Base-by-base conservation (phyloP, 35 echinoderm and acorn worm genomes). In the Strongylocentrotus purpuratus region DNA sequence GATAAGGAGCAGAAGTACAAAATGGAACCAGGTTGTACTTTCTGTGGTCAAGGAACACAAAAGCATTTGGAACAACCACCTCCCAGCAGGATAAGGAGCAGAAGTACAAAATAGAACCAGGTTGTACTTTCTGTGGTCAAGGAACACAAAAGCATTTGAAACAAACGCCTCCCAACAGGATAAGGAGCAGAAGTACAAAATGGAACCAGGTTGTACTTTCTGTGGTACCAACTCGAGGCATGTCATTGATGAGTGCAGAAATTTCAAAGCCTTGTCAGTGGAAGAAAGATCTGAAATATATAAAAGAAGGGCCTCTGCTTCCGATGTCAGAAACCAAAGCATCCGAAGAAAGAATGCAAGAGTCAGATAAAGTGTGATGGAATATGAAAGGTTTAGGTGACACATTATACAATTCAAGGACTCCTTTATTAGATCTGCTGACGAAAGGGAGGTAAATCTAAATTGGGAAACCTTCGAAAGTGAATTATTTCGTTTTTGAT, bases 241-340 rank as follows among this genome's bases (percentile, higher is more conserved):
- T 85, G 33, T 11, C 35, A 33, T 96, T 1, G 50, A 86, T 33
- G 92, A 88, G 13, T 96, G 95, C 85, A 33, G 4, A 2, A 94
- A 96, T 7, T 94, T 96, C 46, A 60, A 60, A 70, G 45, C 45
- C 45, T 47, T 95, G 96, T 46, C 33, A 14, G 31, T 85, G 10
- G 60, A 92, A 32, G 91, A 97, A 31, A 95, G 94, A 95, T 9
- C 92, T 86, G 46, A 14, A 78, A 31, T 32, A 47, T 13, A 95
- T n/a, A 48, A 58, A 85, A 32, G 33, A 92, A 95, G 59, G 55
- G 94, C 46, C 70, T 97, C 9, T 97, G 96, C 50, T 97, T 95
- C 46, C 60, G 89, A 12, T 97, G 96, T 32, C 47, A 94, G 32
- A 47, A 92, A 22, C 48, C 89, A 58, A 92, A 47, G 32, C 94